Conservation (phyloP, 2,888 invertebrate genomes). For the Ischnus inquisitorius region DNA sequence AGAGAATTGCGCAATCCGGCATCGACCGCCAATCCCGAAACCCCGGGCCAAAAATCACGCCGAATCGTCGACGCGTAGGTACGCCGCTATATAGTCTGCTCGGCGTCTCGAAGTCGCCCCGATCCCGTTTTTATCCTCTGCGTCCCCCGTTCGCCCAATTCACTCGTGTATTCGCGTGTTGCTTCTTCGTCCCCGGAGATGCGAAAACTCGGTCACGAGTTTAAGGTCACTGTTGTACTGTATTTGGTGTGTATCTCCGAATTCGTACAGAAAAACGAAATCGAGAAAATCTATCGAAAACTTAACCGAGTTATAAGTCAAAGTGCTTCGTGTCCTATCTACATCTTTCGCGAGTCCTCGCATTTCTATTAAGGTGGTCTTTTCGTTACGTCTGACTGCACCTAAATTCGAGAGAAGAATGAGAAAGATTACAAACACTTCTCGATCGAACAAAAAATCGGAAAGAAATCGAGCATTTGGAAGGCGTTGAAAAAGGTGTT, state of each 20-base stretch:
- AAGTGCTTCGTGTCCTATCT: slow-evolving; percentile 26
- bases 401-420: too few relatives aligned
- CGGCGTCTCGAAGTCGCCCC: slow-evolving; percentile 57
- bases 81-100: slow-evolving; percentile 33
- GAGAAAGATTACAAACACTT: too few relatives aligned
- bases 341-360: neutral
- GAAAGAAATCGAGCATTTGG: too few relatives aligned
- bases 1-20: slow-evolving; percentile 49
- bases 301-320: neutral
- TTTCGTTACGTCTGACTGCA: too few relatives aligned
- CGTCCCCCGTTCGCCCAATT: slow-evolving; percentile 22
- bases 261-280: neutral
- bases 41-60: slow-evolving; percentile 52
- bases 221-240: slow-evolving; percentile 45
- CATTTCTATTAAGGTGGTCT: neutral
- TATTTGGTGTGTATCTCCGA: slow-evolving; percentile 6
- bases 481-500: too few relatives aligned
- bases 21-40: slow-evolving; percentile 55
- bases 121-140: slow-evolving; percentile 46
- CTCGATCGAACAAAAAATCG: too few relatives aligned
- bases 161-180: slow-evolving; percentile 11
- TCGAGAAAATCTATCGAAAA: slow-evolving; percentile 22
- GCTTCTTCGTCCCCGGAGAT: slow-evolving; percentile 38
- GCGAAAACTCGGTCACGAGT: slow-evolving; percentile 59
- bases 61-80: slow-evolving; percentile 26